These are phyloP conservation scores for Macquaria australasica DNA, from an alignment of 2,113 vertebrate genomes.

Conservation along the genomic window DNA sequence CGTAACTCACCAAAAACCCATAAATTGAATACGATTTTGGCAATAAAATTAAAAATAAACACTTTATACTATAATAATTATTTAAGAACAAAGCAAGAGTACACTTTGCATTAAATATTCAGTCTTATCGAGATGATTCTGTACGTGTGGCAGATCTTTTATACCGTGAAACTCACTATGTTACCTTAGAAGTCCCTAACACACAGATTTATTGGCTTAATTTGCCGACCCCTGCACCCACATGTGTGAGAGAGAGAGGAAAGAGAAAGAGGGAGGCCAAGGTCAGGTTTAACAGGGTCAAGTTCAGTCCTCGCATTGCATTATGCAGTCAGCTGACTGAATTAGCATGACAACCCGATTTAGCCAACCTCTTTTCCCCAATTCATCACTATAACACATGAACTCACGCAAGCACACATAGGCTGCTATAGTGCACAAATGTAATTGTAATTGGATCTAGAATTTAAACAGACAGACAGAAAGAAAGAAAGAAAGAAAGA, in stretches of 20 bases:
- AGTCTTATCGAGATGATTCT: neutral
- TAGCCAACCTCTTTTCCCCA: constrained; percentile 79
- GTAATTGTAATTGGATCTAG: constrained; percentile 4
- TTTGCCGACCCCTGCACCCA: constrained; percentile 75
- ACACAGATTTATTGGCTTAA: constrained; percentile 82
- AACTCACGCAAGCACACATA: constrained; percentile 2
- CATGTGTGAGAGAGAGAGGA: constrained; percentile 61
- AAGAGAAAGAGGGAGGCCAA: constrained; percentile 74
- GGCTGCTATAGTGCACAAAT: neutral
- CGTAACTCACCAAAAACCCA: neutral
- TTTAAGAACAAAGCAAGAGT: neutral
- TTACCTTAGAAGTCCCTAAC: constrained; percentile 16
- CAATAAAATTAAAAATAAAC: neutral
- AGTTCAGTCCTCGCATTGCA: constrained; percentile 84
- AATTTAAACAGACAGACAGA: neutral
- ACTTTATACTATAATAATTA: too few species aligned
- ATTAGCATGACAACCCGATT: constrained; percentile 87
- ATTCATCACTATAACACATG: constrained; percentile 66
- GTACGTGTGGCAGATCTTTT: constrained; percentile 2
- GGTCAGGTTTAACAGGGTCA: constrained; percentile 86
- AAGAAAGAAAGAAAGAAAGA: neutral
- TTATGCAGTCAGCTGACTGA: constrained; percentile 86
- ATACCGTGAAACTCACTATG: constrained; percentile 37
- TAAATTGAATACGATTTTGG: neutral
- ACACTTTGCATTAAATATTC: neutral